Conservation (phyloP, 2,113 vertebrate genomes). For the Lampris incognitus region DNA sequence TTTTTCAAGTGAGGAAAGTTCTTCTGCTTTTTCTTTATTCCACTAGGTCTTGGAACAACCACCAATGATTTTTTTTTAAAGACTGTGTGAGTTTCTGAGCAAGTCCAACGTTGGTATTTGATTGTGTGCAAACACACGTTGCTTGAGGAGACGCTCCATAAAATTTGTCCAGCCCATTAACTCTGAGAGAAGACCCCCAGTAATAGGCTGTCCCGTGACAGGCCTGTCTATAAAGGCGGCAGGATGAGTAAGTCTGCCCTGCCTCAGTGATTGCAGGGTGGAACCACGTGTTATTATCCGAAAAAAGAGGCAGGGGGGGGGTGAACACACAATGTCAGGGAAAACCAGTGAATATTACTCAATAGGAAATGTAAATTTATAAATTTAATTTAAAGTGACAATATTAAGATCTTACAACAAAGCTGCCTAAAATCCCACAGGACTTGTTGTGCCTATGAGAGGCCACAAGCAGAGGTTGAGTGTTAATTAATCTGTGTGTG, state of each 20-base stretch:
- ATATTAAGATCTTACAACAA: slow-evolving; percentile 27
- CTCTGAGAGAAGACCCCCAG: slow-evolving; percentile 43
- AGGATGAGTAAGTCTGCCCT: slow-evolving; percentile 46
- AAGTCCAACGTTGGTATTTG: slow-evolving; percentile 43
- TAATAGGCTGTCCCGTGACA: slow-evolving; percentile 56
- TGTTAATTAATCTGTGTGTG: slow-evolving; percentile 14
- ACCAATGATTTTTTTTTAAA: neutral
- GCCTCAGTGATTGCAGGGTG: slow-evolving; percentile 19
- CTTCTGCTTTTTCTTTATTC: too few relatives aligned
- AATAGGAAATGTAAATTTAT: neutral
- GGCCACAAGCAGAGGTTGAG: slow-evolving; percentile 8
- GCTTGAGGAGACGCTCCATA: slow-evolving; percentile 59
- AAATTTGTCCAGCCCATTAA: slow-evolving; percentile 64
- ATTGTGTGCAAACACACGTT: slow-evolving; percentile 50
- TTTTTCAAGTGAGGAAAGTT: too few relatives aligned
- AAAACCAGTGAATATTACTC: neutral
- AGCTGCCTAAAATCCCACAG: neutral
- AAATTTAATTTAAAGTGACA: slow-evolving; percentile 18
- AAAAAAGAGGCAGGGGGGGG: neutral
- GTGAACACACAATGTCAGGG: neutral
- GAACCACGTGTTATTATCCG: slow-evolving; percentile 35
- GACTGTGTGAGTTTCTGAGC: slow-evolving; percentile 19
- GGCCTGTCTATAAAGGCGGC: slow-evolving; percentile 40
- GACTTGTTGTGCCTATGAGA: neutral
- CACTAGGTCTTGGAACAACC: too few relatives aligned